These are phyloP conservation scores for Leptonema lineaticorne DNA, from an alignment of 1,140 invertebrate genomes.

Conservation along the genomic window DNA sequence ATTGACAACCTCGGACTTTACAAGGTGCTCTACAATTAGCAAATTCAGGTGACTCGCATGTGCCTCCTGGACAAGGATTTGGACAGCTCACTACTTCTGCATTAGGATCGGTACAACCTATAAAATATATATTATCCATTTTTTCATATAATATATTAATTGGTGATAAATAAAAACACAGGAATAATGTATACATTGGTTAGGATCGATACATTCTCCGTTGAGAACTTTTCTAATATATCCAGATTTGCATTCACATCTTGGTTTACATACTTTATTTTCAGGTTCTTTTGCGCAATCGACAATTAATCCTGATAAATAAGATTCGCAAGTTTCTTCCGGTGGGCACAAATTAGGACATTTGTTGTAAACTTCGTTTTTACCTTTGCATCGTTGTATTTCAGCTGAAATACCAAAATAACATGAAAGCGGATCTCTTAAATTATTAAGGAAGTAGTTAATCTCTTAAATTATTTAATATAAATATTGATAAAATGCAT, in stretches of 20 bases:
- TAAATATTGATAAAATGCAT: too few relatives aligned
- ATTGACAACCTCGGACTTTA: constrained; percentile 33
- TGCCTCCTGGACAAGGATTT: constrained; percentile 34
- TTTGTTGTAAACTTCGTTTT: constrained; percentile 14
- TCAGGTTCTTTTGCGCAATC: not conserved
- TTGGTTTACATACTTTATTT: not conserved
- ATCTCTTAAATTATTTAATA: not conserved
- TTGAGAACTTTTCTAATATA: not conserved
- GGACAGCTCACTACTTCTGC: constrained; percentile 30
- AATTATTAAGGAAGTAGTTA: not conserved
- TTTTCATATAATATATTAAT: too few relatives aligned
- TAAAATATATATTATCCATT: too few relatives aligned
- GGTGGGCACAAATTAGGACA: not conserved
- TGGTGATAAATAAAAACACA: too few relatives aligned
- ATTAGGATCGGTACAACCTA: constrained; percentile 21
- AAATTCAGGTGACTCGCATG: constrained; percentile 20
- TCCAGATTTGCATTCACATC: not conserved
- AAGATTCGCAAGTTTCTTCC: not conserved
- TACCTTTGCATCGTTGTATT: not conserved
- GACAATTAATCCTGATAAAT: not conserved
- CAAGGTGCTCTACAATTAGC: constrained; percentile 25
- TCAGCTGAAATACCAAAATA: not conserved
- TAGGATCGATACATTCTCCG: not conserved
- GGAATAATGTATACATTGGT: too few relatives aligned
- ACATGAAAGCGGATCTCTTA: not conserved